Conservation (phyloP, 2,797 vertebrate genomes). For the Clarias laeviceps region DNA sequence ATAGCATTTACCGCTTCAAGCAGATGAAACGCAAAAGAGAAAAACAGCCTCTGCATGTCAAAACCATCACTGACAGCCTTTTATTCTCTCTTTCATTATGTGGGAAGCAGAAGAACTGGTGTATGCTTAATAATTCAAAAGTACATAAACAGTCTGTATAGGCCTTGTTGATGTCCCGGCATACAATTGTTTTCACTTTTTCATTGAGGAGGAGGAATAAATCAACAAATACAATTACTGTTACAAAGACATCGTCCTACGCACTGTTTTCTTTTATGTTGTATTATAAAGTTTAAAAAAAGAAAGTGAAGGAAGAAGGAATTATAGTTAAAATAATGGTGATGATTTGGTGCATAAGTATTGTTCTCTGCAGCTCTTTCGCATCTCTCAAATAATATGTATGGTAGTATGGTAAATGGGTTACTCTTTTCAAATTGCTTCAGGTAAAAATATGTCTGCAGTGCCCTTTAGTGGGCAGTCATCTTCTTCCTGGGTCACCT, state of each 20-base stretch:
- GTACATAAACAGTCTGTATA: conserved; percentile 27
- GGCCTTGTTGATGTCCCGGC: conserved; percentile 14
- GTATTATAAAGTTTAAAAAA: neutral
- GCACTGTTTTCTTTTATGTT: neutral
- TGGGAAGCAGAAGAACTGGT: conserved; percentile 33
- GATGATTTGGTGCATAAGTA: neutral
- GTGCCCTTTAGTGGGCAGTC: neutral
- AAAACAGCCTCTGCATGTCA: conserved; percentile 26
- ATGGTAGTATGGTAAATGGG: neutral
- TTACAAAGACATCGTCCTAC: conserved; percentile 27
- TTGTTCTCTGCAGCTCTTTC: neutral
- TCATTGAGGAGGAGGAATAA: conserved; percentile 31
- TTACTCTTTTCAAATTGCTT: neutral
- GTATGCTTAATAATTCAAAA: conserved; percentile 43
- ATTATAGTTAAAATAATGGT: neutral
- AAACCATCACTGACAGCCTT: conserved; percentile 26
- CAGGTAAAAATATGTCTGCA: neutral
- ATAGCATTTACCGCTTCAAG: conserved; percentile 31
- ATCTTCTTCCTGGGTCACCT: neutral
- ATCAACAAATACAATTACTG: conserved; percentile 18
- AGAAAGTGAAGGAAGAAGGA: neutral
- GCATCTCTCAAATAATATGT: neutral
- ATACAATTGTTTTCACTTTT: conserved; percentile 31
- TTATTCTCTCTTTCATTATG: conserved; percentile 36
- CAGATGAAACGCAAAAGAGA: conserved; percentile 7